phyloP scores from a whole-genome alignment of 2,888 invertebrate genomes.

The Ischnus inquisitorius region DNA sequence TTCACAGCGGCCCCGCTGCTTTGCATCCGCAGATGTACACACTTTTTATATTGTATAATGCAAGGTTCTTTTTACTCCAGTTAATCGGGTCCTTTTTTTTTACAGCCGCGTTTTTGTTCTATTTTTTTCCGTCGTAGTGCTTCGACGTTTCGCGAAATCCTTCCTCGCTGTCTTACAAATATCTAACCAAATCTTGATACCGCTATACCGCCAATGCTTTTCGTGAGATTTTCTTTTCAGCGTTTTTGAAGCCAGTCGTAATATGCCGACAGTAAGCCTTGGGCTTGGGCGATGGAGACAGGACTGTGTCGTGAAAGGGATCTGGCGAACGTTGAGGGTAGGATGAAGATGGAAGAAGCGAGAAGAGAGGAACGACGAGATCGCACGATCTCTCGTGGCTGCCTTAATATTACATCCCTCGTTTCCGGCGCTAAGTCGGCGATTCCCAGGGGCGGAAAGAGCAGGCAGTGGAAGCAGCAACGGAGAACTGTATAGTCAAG shows the following conservation, averaged over 20 bases:
- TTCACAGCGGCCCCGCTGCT: conserved; percentile 67
- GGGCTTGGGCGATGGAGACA: conserved; percentile 18
- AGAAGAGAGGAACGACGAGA: conserved; percentile 27
- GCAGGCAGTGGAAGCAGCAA: conserved; percentile 24
- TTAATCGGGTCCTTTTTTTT: conserved; percentile 4
- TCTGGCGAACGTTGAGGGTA: conserved; percentile 27
- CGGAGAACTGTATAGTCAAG: conserved; percentile 29
- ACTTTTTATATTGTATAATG: conserved; percentile 15
- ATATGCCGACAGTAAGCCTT: conserved; percentile 51
- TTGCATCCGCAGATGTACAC: background rate
- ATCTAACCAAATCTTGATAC: conserved; percentile 23
- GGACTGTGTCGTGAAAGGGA: conserved; percentile 19
- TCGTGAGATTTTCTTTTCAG: conserved; percentile 51
- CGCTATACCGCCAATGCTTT: conserved; percentile 35
- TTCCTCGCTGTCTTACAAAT: conserved; percentile 43
- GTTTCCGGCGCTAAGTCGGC: conserved; percentile 72
- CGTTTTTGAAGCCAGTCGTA: conserved; percentile 44
- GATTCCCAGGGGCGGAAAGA: conserved; percentile 62
- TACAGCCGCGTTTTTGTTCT: background rate
- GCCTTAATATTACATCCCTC: conserved; percentile 81
- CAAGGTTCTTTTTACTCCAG: conserved; percentile 10
- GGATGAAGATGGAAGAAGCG: conserved; percentile 21
- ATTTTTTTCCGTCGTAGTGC: conserved; percentile 11
- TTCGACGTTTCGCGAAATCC: conserved; percentile 26
- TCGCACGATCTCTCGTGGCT: conserved; percentile 59